These are phyloP conservation scores for Peromyscus leucopus DNA, from an alignment of 2,113 vertebrate species.

Conservation along the genomic window DNA sequence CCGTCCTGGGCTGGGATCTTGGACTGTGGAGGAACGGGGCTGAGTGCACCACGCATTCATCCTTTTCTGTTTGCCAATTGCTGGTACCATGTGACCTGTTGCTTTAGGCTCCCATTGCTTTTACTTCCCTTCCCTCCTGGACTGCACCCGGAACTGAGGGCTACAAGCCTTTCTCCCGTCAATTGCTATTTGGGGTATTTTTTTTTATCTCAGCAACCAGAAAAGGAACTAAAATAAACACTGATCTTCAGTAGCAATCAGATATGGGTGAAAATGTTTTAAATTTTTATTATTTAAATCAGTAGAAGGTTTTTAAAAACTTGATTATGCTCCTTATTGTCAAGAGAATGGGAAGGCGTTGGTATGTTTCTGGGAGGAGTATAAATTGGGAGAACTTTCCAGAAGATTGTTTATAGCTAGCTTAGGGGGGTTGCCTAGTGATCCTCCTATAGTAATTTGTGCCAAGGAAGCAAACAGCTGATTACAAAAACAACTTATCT, in stretches of 20 bases:
- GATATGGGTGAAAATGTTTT: slow-evolving; percentile 18
- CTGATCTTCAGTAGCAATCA: background rate
- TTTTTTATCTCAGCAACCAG: background rate
- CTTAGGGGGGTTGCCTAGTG: background rate
- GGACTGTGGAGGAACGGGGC: background rate
- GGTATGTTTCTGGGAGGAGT: background rate
- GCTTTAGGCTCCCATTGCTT: background rate
- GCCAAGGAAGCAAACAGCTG: background rate
- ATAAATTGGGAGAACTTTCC: background rate
- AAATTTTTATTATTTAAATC: background rate
- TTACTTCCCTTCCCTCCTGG: too few species aligned
- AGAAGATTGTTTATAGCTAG: background rate
- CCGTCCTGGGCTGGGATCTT: background rate
- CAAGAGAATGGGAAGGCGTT: background rate
- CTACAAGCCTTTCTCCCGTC: background rate
- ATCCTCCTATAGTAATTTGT: slow-evolving; percentile 15
- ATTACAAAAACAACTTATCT: background rate
- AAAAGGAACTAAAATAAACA: background rate
- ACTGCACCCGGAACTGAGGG: background rate
- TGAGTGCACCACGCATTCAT: too few species aligned
- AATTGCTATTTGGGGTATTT: background rate
- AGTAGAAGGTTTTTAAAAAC: background rate
- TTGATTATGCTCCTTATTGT: background rate
- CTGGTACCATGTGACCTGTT: too few species aligned
- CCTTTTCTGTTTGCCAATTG: background rate